Evolutionary conservation across 1,140 invertebrate species (phyloP).

Genomic region (Pachypsylla venusta): DNA sequence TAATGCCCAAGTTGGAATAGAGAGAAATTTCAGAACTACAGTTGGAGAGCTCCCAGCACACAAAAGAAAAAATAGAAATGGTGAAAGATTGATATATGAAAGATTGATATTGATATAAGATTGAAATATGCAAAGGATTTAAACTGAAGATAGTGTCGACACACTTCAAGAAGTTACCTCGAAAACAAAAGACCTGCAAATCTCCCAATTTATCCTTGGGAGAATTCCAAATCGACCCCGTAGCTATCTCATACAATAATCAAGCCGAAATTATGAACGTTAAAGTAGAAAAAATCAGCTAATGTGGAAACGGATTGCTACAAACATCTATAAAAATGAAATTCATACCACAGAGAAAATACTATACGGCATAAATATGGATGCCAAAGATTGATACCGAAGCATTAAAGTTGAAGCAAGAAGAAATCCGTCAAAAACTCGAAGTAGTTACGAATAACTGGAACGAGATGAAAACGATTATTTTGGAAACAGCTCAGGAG

Average conservation of each 20-base stretch:
- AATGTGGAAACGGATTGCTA: no score
- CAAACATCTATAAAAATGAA: background rate
- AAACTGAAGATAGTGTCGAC: slow-evolving; percentile 2
- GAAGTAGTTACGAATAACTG: background rate
- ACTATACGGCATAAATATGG: background rate
- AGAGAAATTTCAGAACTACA: background rate
- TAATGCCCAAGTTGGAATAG: no score
- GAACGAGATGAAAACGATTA: background rate
- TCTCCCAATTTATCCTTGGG: background rate
- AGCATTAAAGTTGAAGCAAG: background rate
- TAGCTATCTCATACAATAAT: slow-evolving; percentile 6
- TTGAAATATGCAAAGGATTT: background rate
- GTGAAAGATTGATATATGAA: slow-evolving; percentile 12
- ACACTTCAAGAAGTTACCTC: background rate
- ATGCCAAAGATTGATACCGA: background rate
- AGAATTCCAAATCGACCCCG: slow-evolving; percentile 9
- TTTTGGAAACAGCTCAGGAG: background rate
- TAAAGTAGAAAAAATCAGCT: no score
- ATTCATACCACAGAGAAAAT: background rate
- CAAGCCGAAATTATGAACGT: background rate
- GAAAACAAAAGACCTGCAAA: slow-evolving; percentile 10
- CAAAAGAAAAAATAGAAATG: slow-evolving; percentile 4
- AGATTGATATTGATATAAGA: no score
- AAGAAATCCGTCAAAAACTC: background rate
- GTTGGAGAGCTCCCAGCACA: slow-evolving; percentile 1